Evolutionary conservation across 30 jellyfish, hydroid and myxozoan species (phyloP), one percentile per base, ranked within the genome.

Genomic region (Clytia hemisphaerica): DNA sequence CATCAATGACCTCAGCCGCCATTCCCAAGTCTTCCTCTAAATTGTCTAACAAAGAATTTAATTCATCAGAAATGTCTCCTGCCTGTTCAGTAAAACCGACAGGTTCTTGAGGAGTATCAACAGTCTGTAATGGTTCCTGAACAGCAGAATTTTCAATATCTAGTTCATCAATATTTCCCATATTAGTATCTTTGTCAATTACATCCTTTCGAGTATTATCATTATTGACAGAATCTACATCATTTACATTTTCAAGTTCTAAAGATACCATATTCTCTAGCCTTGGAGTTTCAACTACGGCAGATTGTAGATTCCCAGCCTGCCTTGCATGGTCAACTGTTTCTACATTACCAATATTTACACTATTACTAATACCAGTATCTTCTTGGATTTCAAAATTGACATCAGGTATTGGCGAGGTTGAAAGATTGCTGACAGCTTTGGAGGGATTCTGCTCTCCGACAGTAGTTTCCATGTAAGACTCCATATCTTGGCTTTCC

Each of bases 171-270:
- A 3, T 51, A 14, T 25, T 16, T 0, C 37, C 0, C 18, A 1
- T 50, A 37, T 22, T 24, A 3, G 4, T 36, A 14, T 37, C 77
- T 1, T 65, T 81, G 58, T 65, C 34, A 28, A 77, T 36, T n/a
- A n/a, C n/a, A n/a, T n/a, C n/a, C 6, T 16, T 21, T 10, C 14
- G 7, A 25, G 5, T 51, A 60, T n/a, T 60, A 27, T 2, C 1
- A 60, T 27, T n/a, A 10, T 28, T 16, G 25, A 28, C 73, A 25
- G 73, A 27, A 28, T 27, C 21, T 1, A 51, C 21, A 7, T 19
- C 47, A 29, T 34, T 38, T 45, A 34, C 78, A 25, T 18, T 45
- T 35, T 65, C 78, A 2, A 65, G 3, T 22, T 21, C 36, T 34
- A 34, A 67, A 26, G 42, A 45, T 7, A 65, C 36, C 26, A 34